A percentile compares a stretch with the other conserved stretches of the same genome.
phyloP scores from a whole-genome alignment of 2,113 vertebrate genomes.

The Phalacrocorax carbo region DNA sequence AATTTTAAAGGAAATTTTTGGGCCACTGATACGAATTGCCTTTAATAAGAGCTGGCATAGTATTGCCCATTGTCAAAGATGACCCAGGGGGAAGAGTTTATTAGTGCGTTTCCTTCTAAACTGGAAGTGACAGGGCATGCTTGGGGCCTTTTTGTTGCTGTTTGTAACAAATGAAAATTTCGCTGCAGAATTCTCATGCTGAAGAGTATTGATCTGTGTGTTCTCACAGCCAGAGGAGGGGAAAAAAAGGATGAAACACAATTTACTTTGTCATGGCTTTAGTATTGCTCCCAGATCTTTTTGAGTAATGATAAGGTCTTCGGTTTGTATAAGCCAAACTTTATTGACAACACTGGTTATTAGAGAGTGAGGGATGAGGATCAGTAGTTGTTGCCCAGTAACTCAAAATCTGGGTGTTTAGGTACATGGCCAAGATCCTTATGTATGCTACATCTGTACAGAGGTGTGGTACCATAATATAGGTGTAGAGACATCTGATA shows the following conservation, averaged over 20 bases:
- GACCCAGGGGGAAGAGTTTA: slow-evolving; percentile 86
- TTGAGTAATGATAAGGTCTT: slow-evolving; percentile 69
- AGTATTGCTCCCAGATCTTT: slow-evolving; percentile 64
- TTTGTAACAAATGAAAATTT: slow-evolving; percentile 83
- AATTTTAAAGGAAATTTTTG: slow-evolving; percentile 91
- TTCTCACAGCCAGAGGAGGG: slow-evolving; percentile 62
- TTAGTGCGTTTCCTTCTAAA: slow-evolving; percentile 84
- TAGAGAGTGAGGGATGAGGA: not conserved
- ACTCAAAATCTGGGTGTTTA: not conserved
- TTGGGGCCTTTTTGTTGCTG: slow-evolving; percentile 76
- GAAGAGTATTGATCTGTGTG: slow-evolving; percentile 78
- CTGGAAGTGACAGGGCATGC: slow-evolving; percentile 81
- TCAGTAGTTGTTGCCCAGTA: not conserved
- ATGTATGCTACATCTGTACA: not conserved
- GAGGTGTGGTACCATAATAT: not conserved
- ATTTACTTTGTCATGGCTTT: slow-evolving; percentile 72
- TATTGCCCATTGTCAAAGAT: slow-evolving; percentile 83
- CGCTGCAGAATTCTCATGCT: slow-evolving; percentile 67
- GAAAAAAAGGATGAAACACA: slow-evolving; percentile 20
- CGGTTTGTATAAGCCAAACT: slow-evolving; percentile 71
- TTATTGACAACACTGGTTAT: slow-evolving; percentile 78
- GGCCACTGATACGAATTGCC: slow-evolving; percentile 84
- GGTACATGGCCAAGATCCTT: not conserved
- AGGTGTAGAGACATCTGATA: not conserved
- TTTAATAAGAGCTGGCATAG: slow-evolving; percentile 88